Evolutionary conservation across 2,888 invertebrate genomes (phyloP), one percentile per base, ranked within the genome.

Genomic region (Eulithis testata): DNA sequence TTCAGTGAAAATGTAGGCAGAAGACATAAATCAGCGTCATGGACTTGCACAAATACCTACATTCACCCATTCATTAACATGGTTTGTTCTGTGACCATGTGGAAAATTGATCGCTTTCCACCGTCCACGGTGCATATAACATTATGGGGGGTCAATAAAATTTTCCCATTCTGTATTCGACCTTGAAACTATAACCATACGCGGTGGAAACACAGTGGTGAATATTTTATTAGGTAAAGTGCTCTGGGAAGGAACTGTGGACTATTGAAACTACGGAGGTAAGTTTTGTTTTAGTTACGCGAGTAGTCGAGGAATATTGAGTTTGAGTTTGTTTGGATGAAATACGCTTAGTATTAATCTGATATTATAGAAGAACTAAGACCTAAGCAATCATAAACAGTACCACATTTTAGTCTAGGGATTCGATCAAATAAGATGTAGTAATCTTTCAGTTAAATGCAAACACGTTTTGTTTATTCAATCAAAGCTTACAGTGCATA

Each of bases 81-180:
- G 87, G 85, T 89, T 88, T 87, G 88, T 82, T 89, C 70, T 68
- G 80, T 86, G 86, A 72, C 71, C 83, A 80, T 81, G 78, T 82
- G 81, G 88, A 88, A 88, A 89, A 89, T 85, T 68, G 78, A 76
- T 78, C 75, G 87, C 86, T 90, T 90, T 90, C 88, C 81, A 83
- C 73, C 67, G 66, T 54, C 61, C 64, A 74, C 65, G 61, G 63
- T 60, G 73, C 77, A 87, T 92, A 92, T 81, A 91, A 87, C 72
- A 71, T 76, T 21, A 86, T 78, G 76, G 70, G 70, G 74, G 80
- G 84, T 82, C 82, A 85, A 65, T 72, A 69, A 63, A 57, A 67
- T 69, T 69, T 76, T 72, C 74, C 73, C 86, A 90, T 83, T 89
- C 79, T 66, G 73, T 52, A 68, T 63, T 73, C 80, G 79, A 86